These are phyloP conservation scores for Platalea minor DNA, from an alignment of 2,797 vertebrate species.

Conservation along the genomic window DNA sequence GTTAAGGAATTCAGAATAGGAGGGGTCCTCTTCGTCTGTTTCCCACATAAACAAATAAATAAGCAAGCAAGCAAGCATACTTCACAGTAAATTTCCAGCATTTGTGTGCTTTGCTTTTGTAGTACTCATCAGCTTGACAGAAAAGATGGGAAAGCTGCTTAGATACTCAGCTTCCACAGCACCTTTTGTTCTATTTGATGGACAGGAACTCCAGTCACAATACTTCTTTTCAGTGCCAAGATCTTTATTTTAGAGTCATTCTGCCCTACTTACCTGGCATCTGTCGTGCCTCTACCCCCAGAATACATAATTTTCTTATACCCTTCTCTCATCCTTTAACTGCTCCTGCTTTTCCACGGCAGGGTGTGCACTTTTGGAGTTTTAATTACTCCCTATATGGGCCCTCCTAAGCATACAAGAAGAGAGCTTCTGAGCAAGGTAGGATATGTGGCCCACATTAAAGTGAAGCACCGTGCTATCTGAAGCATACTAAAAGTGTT, in stretches of 20 bases:
- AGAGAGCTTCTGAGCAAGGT: neutral
- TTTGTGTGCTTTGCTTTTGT: neutral
- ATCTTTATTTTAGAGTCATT: neutral
- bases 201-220: neutral
- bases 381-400: neutral
- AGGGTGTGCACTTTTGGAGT: neutral
- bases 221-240: neutral
- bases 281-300: neutral
- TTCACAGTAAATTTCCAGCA: neutral
- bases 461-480: neutral
- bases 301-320: neutral
- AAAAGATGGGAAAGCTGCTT: neutral
- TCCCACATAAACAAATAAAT: neutral
- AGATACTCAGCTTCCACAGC: neutral
- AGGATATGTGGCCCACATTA: neutral
- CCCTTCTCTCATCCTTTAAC: neutral
- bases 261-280: neutral
- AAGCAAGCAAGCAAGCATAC: neutral
- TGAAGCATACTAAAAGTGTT: neutral
- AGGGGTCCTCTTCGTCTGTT: neutral
- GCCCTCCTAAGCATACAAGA: neutral
- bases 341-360: neutral
- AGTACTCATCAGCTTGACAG: neutral
- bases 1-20: neutral
- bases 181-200: neutral